Evolutionary conservation across 1,140 invertebrate species (phyloP).

Genomic region (Monochamus saltuarius): DNA sequence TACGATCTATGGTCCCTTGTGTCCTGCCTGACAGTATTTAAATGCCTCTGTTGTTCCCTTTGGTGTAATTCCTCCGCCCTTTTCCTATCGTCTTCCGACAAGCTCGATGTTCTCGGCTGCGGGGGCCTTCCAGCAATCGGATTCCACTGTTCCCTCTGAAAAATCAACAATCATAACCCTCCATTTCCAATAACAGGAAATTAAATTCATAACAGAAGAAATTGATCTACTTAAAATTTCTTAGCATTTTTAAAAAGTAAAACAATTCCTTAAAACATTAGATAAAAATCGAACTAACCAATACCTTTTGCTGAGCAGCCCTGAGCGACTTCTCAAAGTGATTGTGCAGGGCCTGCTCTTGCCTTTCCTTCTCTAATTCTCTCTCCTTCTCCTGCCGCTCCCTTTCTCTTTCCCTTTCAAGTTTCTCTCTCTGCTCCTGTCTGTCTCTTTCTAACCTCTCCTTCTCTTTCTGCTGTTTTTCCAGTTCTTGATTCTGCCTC

Average conservation of each 20-base stretch:
- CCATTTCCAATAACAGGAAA: not conserved
- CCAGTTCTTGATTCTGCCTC: constrained; percentile 65
- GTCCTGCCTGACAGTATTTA: constrained; percentile 35
- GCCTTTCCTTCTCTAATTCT: constrained; percentile 59
- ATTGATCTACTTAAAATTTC: not conserved
- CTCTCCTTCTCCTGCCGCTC: constrained; percentile 57
- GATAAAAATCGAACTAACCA: constrained; percentile 13
- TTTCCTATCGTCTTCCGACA: constrained; percentile 46
- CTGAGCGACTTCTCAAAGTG: constrained; percentile 88
- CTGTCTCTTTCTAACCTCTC: constrained; percentile 56
- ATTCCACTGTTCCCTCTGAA: constrained; percentile 49
- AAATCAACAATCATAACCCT: not conserved
- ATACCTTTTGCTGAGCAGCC: constrained; percentile 80
- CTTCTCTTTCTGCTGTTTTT: constrained; percentile 60
- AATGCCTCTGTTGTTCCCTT: constrained; percentile 48
- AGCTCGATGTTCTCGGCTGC: constrained; percentile 47
- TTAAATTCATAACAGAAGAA: not conserved
- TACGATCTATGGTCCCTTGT: constrained; percentile 12
- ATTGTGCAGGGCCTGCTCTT: constrained; percentile 79
- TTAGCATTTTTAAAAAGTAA: not conserved
- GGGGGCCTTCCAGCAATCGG: constrained; percentile 46
- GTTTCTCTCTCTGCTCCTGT: constrained; percentile 50
- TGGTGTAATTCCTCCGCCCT: constrained; percentile 41
- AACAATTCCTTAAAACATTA: not conserved
- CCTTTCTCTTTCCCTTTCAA: constrained; percentile 59